These are phyloP conservation scores for Perca fluviatilis DNA, from an alignment of 2,113 vertebrate species.

Conservation along the genomic window DNA sequence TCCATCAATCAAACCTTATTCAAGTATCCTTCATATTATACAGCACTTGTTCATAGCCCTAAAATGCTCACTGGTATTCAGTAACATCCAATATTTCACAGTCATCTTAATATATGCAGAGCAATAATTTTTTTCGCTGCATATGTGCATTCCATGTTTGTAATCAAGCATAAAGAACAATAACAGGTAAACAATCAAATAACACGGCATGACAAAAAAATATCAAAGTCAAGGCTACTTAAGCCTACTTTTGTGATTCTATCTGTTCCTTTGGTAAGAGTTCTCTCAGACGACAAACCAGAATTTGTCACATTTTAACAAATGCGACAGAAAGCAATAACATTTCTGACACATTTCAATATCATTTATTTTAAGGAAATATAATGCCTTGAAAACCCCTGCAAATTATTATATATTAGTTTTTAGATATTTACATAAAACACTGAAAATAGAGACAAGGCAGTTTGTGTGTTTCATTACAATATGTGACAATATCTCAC, in stretches of 20 bases:
- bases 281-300: constrained; percentile 39
- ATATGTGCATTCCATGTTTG: constrained; percentile 66
- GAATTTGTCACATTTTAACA: constrained; percentile 47
- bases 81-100: constrained; percentile 62
- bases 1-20: constrained; percentile 55
- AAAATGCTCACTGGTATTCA: constrained; percentile 48
- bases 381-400: constrained; percentile 60
- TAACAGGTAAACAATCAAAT: constrained; percentile 64
- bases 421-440: constrained; percentile 88
- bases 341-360: constrained; percentile 45
- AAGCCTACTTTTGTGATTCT: constrained; percentile 32
- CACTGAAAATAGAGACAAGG: constrained; percentile 81
- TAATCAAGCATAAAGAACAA: constrained; percentile 63
- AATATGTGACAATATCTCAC: constrained; percentile 41
- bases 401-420: constrained; percentile 44
- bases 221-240: constrained; percentile 55
- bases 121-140: constrained; percentile 55
- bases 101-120: constrained; percentile 57
- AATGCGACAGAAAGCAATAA: constrained; percentile 30
- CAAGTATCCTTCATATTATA: constrained; percentile 67
- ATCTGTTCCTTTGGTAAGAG: constrained; percentile 71
- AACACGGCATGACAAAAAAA: constrained; percentile 67
- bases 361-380: constrained; percentile 40
- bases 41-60: constrained; percentile 70
- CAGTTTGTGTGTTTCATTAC: constrained; percentile 63